Base-by-base conservation (phyloP, 2,888 invertebrate species). In the Nomada fabriciana region DNA sequence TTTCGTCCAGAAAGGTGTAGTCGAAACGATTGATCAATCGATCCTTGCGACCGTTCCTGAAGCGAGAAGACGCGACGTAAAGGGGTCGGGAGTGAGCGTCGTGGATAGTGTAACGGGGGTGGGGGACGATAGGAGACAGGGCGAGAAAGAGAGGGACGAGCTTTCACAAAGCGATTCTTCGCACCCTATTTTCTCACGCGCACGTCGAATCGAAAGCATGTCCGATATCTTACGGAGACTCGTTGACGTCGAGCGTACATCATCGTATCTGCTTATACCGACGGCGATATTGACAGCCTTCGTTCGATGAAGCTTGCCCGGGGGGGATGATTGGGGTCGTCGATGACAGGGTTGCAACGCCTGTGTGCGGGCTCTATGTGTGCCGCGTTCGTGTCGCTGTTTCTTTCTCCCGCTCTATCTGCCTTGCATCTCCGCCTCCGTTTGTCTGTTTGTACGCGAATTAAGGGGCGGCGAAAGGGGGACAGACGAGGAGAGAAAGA, bases 271-370 rank as follows among this genome's bases (percentile, higher is more conserved):
- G 88, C 88, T 88, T 88, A 88, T 86, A 86, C 79, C 82, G 80
- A 82, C 82, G 80, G 80, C 82, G 86, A 85, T 89, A 90, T 90
- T 89, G 90, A 88, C 89, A 90, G 87, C 80, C 87, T 87, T 90
- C 88, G 88, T 86, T 87, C 85, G 86, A 90, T 87, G 86, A 89
- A 87, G 82, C 88, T 86, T 82, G 87, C 84, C 72, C 86, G 84
- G 84, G 86, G 85, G 87, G 81, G 85, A 86, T 86, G 90, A 93
- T 93, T 91, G 91, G 90, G 92, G 91, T 92, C 91, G 92, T 84
- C 88, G 86, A 72, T 85, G 87, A 86, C 88, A 80, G 88, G 63
- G 75, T 70, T 82, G 76, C 79, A 69, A 72, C 72, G 85, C 80
- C 70, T 72, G 59, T 73, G 67, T 57, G 82, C 71, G 59, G 73